A percentile compares a stretch with the other conserved stretches of the same genome.
Evolutionary conservation across 2,113 vertebrate species (phyloP).

Genomic region (Trochalopteron elliotii): DNA sequence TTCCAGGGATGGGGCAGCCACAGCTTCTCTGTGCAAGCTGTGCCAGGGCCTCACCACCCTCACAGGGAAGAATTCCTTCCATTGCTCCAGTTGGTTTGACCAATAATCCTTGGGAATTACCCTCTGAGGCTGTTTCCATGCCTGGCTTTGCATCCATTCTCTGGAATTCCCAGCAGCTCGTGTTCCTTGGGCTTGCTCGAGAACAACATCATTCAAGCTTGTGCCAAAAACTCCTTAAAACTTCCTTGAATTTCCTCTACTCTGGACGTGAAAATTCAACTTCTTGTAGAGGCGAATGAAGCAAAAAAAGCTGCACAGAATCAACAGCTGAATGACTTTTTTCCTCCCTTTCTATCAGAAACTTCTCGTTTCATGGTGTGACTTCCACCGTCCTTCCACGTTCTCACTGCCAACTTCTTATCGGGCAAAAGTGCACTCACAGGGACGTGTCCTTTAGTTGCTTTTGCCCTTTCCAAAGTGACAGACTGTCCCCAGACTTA

Average conservation of each 20-base stretch:
- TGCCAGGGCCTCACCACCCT: not conserved
- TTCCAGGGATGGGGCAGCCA: not conserved
- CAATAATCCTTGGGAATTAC: not conserved
- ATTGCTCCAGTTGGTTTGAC: not conserved
- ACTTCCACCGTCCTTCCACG: not conserved
- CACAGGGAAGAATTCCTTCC: not conserved
- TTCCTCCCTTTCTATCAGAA: not conserved
- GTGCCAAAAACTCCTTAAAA: not conserved
- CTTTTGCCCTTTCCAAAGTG: not conserved
- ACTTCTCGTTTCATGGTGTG: not conserved
- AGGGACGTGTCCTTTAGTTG: not conserved
- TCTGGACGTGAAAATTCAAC: not conserved
- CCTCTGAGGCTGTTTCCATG: not conserved
- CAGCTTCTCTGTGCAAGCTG: fast-evolving
- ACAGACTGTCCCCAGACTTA: not conserved
- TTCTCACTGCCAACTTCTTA: not conserved
- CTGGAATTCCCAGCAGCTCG: not conserved
- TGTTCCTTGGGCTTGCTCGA: not conserved
- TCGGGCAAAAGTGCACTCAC: not conserved
- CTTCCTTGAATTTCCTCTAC: not conserved
- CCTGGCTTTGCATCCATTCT: not conserved
- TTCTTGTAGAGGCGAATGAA: not conserved
- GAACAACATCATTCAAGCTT: not conserved
- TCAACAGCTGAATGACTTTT: not conserved
- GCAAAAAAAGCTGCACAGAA: not conserved